Percentiles rank a stretch among this genome's conserved stretches.
Conservation (phyloP, 2,888 invertebrate species). For the Macropis europaea region DNA sequence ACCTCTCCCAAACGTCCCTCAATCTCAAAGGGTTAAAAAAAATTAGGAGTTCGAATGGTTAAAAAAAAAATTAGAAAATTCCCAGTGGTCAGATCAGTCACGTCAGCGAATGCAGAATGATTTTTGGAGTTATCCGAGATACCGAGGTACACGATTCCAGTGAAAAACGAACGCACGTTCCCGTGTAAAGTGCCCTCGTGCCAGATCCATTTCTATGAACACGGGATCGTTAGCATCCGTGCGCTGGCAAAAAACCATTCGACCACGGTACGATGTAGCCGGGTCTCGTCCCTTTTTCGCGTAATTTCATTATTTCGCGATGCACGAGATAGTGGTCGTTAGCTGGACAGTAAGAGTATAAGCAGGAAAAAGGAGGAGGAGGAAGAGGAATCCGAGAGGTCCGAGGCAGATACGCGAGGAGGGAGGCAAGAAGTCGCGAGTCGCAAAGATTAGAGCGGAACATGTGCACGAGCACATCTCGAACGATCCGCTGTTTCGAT, state of each 20-base stretch:
- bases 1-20: no score
- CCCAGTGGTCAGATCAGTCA: no score
- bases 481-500: constrained; percentile 63
- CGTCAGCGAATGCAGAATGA: neutral
- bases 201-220: constrained; percentile 42
- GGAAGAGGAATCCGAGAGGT: constrained; percentile 32
- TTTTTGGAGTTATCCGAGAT: constrained; percentile 12
- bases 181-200: constrained; percentile 15
- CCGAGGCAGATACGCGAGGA: constrained; percentile 14
- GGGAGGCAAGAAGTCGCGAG: constrained; percentile 49
- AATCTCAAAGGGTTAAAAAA: no score
- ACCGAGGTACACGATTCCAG: neutral
- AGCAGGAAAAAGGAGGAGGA: constrained; percentile 46
- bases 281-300: constrained; percentile 63
- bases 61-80: no score
- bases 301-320: constrained; percentile 75
- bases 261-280: constrained; percentile 28
- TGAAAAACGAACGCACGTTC: neutral
- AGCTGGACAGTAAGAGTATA: constrained; percentile 55
- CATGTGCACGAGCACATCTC: constrained; percentile 64
- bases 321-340: constrained; percentile 71
- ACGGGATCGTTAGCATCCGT: constrained; percentile 45
- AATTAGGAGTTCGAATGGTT: no score
- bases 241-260: constrained; percentile 7
- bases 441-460: constrained; percentile 57